Conservation (phyloP, 1,140 invertebrate genomes). For the Platorchestia sp. region DNA sequence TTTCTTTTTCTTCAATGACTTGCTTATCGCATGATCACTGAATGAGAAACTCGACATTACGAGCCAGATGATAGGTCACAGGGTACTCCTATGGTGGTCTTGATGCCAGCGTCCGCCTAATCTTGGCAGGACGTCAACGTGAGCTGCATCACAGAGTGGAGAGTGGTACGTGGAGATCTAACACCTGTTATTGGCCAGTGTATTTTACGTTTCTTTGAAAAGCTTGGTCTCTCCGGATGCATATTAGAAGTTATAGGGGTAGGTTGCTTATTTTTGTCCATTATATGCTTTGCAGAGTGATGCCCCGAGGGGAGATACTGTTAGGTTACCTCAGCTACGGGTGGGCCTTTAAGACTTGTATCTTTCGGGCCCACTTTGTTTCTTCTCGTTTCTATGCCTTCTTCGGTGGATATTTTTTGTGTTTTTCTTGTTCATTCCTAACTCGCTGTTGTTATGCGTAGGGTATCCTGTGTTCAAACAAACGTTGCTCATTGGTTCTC, state of each 20-base stretch:
- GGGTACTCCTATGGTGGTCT: not conserved
- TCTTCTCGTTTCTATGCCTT: too few relatives aligned
- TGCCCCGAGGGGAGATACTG: too few relatives aligned
- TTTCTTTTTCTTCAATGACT: not conserved
- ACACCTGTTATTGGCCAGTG: not conserved
- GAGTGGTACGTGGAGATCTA: not conserved
- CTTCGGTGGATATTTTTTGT: too few relatives aligned
- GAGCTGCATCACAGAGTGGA: not conserved
- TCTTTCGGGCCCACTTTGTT: too few relatives aligned
- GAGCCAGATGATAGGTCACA: not conserved
- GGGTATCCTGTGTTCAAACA: too few relatives aligned
- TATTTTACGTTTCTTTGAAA: not conserved
- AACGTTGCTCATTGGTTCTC: too few relatives aligned
- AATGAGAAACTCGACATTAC: not conserved
- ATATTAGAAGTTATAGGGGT: not conserved
- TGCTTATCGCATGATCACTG: not conserved
- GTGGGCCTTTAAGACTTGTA: too few relatives aligned
- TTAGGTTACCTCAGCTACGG: too few relatives aligned
- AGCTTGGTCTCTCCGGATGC: not conserved
- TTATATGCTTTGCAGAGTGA: too few relatives aligned
- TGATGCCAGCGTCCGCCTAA: not conserved
- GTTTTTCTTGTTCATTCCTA: too few relatives aligned
- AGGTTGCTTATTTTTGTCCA: too few relatives aligned
- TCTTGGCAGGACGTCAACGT: not conserved
- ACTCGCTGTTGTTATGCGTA: too few relatives aligned